Evolutionary conservation across 1,140 invertebrate genomes (phyloP).

Genomic region (Aleiodes sp.): DNA sequence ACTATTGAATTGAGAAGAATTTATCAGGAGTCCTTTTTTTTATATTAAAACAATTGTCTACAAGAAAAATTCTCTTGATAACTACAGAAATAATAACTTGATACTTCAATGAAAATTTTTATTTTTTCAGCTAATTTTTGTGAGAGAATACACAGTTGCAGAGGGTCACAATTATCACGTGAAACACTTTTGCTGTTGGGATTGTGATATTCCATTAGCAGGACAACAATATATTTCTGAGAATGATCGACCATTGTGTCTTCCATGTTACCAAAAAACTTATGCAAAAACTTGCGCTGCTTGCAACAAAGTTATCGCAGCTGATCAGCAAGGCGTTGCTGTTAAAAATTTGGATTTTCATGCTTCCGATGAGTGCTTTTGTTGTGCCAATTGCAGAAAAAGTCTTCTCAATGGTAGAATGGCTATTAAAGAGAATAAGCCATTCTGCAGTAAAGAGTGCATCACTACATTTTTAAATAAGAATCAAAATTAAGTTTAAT

Average conservation of each 20-base stretch:
- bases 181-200: constrained; percentile 89
- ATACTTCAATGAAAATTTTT: constrained; percentile 33
- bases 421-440: constrained; percentile 74
- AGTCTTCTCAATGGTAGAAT: constrained; percentile 74
- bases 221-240: constrained; percentile 83
- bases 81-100: background rate
- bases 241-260: constrained; percentile 80
- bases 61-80: no score
- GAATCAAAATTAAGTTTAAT: background rate
- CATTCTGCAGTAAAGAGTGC: constrained; percentile 73
- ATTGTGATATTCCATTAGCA: constrained; percentile 83
- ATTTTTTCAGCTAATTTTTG: constrained; percentile 78
- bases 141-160: constrained; percentile 83
- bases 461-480: constrained; percentile 50
- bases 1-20: background rate
- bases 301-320: constrained; percentile 77
- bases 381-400: constrained; percentile 77
- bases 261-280: constrained; percentile 80
- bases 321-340: constrained; percentile 79
- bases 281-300: constrained; percentile 80
- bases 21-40: constrained; percentile 3
- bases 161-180: constrained; percentile 85
- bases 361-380: constrained; percentile 78
- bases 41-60: background rate
- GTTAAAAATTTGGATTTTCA: constrained; percentile 83